Conservation (phyloP, 2,888 invertebrate genomes). For the Linhomoeus sp. region DNA sequence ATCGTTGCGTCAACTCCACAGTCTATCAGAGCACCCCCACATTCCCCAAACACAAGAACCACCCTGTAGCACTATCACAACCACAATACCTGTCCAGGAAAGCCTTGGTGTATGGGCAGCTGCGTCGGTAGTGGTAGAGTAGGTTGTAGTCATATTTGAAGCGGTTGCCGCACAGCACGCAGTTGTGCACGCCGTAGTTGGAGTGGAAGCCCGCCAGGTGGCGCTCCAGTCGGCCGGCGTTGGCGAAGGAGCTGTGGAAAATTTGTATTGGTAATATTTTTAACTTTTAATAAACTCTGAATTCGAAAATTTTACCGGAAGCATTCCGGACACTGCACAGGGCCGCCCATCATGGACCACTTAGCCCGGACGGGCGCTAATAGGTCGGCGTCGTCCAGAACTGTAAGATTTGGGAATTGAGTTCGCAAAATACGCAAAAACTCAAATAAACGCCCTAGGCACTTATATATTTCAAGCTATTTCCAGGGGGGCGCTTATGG, state of each 20-base stretch:
- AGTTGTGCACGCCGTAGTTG: slow-evolving; percentile 11
- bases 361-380: slow-evolving; percentile 5
- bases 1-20: no score
- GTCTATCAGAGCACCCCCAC: no score
- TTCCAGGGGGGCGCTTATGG: no score
- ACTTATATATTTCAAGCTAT: no score
- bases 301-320: slow-evolving; percentile 12
- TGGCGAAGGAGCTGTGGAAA: slow-evolving; percentile 15
- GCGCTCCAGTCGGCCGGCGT: slow-evolving; percentile 15
- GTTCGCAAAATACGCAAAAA: no score
- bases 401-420: no score
- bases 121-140: slow-evolving; percentile 19
- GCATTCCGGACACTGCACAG: slow-evolving; percentile 17
- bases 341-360: slow-evolving; percentile 8
- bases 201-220: slow-evolving; percentile 18
- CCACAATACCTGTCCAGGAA: slow-evolving; percentile 9
- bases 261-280: not conserved
- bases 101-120: slow-evolving; percentile 16
- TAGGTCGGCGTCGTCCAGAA: no score
- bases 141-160: slow-evolving; percentile 24
- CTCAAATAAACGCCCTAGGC: no score
- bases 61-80: no score
- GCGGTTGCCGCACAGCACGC: slow-evolving; percentile 18
- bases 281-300: not conserved
- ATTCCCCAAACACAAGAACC: no score